These are phyloP conservation scores for Drosophila meridionalis DNA, from an alignment of 2,888 invertebrate genomes.

Conservation along the genomic window DNA sequence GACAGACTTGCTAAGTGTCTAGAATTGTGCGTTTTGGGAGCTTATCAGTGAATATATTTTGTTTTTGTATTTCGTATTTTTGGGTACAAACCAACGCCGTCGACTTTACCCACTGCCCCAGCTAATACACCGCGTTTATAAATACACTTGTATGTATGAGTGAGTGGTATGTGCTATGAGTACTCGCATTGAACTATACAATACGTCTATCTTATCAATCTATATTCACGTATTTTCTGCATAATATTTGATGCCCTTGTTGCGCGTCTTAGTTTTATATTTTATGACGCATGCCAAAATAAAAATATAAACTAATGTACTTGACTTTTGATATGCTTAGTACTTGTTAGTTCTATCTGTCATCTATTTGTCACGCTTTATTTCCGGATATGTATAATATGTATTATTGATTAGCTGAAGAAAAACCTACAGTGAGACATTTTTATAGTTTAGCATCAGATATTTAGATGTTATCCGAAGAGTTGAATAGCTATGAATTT, in stretches of 20 bases:
- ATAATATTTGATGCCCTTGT: slow-evolving; percentile 44
- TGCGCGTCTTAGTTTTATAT: slow-evolving; percentile 13
- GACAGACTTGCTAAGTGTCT: slow-evolving; percentile 9
- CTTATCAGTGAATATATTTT: slow-evolving; percentile 47
- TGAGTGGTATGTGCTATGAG: not conserved
- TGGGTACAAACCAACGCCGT: slow-evolving; percentile 50
- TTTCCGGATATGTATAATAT: slow-evolving; percentile 4
- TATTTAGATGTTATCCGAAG: not conserved
- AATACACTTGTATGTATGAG: not conserved
- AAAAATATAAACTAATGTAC: not conserved
- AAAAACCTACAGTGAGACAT: not conserved
- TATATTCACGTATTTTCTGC: slow-evolving; percentile 38
- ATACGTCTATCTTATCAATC: slow-evolving; percentile 54
- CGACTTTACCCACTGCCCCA: slow-evolving; percentile 38
- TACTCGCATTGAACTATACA: slow-evolving; percentile 9
- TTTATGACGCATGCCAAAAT: slow-evolving; percentile 21
- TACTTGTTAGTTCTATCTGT: slow-evolving; percentile 11
- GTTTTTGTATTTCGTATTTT: slow-evolving; percentile 14
- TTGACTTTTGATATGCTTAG: slow-evolving; percentile 20
- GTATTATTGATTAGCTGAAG: not conserved
- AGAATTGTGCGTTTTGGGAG: slow-evolving; percentile 1
- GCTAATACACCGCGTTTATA: slow-evolving; percentile 10
- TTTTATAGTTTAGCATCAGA: not conserved
- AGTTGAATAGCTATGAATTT: not conserved
- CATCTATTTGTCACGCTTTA: slow-evolving; percentile 19